Evolutionary conservation across 1,140 invertebrate genomes (phyloP).

Genomic region (Saccostrea echinata): DNA sequence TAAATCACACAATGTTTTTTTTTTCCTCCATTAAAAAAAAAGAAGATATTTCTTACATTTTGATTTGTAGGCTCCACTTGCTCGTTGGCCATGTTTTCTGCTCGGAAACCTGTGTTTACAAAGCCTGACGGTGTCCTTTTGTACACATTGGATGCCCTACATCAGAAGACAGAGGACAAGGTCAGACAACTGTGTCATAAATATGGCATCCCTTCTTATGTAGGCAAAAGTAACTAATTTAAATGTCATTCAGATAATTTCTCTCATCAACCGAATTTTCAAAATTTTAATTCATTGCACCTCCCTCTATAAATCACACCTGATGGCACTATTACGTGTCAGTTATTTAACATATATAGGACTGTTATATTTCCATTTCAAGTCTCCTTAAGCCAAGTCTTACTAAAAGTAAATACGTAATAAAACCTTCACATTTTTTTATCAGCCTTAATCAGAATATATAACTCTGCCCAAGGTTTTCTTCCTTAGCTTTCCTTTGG

Average conservation of each 20-base stretch:
- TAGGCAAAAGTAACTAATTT: not conserved
- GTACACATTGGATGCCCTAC: constrained; percentile 11
- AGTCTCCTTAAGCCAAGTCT: not conserved
- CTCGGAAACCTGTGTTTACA: not conserved
- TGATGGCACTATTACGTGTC: not conserved
- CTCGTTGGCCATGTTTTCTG: constrained; percentile 5
- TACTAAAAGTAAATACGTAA: constrained; percentile 21
- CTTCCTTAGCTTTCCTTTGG: not conserved
- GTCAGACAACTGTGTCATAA: not conserved
- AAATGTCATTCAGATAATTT: not conserved
- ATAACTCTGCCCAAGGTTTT: not conserved
- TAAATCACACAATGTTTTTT: not conserved
- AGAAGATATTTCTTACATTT: not conserved
- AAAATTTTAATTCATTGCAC: not conserved
- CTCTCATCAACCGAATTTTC: not conserved
- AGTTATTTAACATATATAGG: constrained; percentile 1
- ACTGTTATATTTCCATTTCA: not conserved
- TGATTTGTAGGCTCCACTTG: constrained; percentile 9
- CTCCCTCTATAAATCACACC: constrained; percentile 28
- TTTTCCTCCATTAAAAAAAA: not conserved
- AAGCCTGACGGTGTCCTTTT: constrained; percentile 1
- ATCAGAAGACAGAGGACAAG: not conserved
- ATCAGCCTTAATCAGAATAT: constrained; percentile 7
- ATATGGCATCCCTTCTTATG: constrained; percentile 2
- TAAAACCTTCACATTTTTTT: constrained; percentile 34